Evolutionary conservation across 2,888 invertebrate species (phyloP), one percentile per base, ranked within the genome.

Genomic region (Nomada lathburiana): DNA sequence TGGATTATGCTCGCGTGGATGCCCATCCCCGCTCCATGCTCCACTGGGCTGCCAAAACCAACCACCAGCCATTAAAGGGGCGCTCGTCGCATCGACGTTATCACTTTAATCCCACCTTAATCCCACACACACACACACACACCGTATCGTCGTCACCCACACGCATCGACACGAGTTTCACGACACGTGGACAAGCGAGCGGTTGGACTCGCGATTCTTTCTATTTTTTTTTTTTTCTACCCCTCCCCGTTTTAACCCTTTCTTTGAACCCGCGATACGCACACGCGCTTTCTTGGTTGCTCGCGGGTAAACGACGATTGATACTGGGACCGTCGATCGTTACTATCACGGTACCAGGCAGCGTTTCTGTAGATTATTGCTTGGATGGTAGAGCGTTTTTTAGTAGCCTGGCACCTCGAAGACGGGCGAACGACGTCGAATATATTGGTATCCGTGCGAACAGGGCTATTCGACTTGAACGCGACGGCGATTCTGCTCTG

Each of bases 1-100:
- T 93, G 93, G 91, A 92, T 93, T 94, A 92, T 93, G 93, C 92
- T 94, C 94, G 92, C 93, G 94, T 92, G 92, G 93, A 93, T 93
- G 93, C 94, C 93, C 94, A 93, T 93, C 93, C 94, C 94, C 92
- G 95, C 95, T 93, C 93, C 93, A 93, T 93, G 94, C 94, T 95
- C 95, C 91, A 95, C 93, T 93, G 91, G 94, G 93, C 94, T 93
- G 93, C 93, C 94, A 94, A 94, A 93, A 94, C 92, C 93, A 93
- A 94, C 93, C 94, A 94, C 93, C 94, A 94, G 92, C 93, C 93
- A 93, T 94, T 94, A 94, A 94, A 94, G 93, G 94, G 93, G 93
- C 93, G 93, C 92, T 80, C 80, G 72, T 92, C 92, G 90, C 89
- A 88, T 89, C 82, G 84, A 83, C 86, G 76, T 85, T 85, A 83